Evolutionary conservation across 2,888 invertebrate species (phyloP).

Genomic region (Brachyptera risi): DNA sequence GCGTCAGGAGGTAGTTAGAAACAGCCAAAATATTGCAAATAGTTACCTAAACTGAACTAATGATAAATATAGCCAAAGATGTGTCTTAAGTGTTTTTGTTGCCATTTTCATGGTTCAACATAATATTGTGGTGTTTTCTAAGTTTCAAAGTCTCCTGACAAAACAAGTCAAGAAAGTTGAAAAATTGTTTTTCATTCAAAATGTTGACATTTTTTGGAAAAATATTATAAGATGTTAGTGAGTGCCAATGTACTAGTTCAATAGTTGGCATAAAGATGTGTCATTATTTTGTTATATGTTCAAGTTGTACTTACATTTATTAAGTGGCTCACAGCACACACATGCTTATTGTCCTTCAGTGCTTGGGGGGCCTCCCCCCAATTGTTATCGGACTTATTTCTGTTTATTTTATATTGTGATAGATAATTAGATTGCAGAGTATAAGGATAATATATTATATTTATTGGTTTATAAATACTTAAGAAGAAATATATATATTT

Average conservation of each 20-base stretch:
- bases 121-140: conserved; percentile 3
- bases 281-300: background rate
- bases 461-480: background rate
- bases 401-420: background rate
- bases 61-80: conserved; percentile 33
- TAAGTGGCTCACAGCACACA: background rate
- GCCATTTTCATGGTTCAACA: conserved; percentile 23
- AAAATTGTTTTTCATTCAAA: background rate
- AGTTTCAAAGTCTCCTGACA: background rate
- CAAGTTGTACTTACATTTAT: background rate
- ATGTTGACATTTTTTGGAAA: background rate
- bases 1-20: background rate
- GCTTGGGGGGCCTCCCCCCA: too few species aligned
- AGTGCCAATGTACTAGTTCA: conserved; percentile 1
- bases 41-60: conserved; percentile 25
- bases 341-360: too few species aligned
- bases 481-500: too few species aligned
- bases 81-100: conserved; percentile 33
- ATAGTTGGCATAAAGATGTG: background rate
- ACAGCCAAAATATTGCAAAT: conserved; percentile 12
- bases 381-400: conserved; percentile 3
- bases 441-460: conserved; percentile 11
- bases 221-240: conserved; percentile 3
- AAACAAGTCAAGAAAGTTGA: background rate
- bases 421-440: background rate